Base-by-base conservation (phyloP, 2,888 invertebrate species). In the Myopa testacea region DNA sequence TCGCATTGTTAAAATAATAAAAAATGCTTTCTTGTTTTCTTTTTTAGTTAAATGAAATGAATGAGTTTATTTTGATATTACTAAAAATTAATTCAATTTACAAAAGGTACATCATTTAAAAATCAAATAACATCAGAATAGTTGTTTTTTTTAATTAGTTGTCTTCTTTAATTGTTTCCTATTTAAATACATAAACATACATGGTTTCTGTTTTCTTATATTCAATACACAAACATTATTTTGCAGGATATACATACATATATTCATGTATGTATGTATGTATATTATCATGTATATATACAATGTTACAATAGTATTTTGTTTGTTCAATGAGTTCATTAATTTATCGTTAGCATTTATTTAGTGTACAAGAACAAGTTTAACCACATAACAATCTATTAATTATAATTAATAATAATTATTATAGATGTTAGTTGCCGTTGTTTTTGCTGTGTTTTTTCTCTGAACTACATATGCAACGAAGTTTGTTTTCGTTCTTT, bases 81-180 rank as follows among this genome's bases (percentile, higher is more conserved):
- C 71, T 75, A 71, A 75, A 71, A 75, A 78, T 26, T 62, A 78
- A 78, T 75, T 55, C 34, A 75, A 75, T 78, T 78, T 78, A 78
- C 75, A 78, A 78, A 75, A 78, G 74, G 77, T 77, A 77, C 77
- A 78, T 78, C 73, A 74, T 73, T 73, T 73, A 69, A 67, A 73
- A 77, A 67, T 76, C 71, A 65, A 63, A 65, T 55, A 76, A 71
- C 76, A 52, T 76, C 34, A 34, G 55, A 71, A 76, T 60, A 69
- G 63, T 50, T 38, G 10, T 1, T 68, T 4, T 62, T 69, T 63
- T 26, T 14, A 58, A 72, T 58, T 63, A 26, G 1, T 14, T n/a
- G n/a, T n/a, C n/a, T n/a, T 8, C 16, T 58, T 76, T 45, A 45
- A 16, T 45, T 34, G 4, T 55, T 75, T 75, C 52, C 52, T 14